Percentiles rank a stretch among this genome's conserved stretches.
phyloP scores from a whole-genome alignment of 2,888 invertebrate species.

The Lasioglossum calceatum region DNA sequence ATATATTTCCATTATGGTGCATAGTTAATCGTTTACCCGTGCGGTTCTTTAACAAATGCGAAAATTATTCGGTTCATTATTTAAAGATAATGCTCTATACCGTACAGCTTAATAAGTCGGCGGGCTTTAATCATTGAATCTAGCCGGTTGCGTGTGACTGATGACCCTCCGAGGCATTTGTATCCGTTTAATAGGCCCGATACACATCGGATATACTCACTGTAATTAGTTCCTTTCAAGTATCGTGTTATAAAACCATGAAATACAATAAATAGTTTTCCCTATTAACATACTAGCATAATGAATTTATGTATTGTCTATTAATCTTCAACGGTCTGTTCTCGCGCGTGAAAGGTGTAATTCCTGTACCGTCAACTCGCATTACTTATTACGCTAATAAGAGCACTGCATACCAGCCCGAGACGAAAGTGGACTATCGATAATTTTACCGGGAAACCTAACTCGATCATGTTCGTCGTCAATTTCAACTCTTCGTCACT shows the following conservation, averaged over 20 bases:
- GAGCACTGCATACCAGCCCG: background rate
- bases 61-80: conserved; percentile 24
- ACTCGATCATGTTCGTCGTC: background rate
- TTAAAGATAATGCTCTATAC: background rate
- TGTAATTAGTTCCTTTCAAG: conserved; percentile 13
- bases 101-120: conserved; percentile 6
- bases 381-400: background rate
- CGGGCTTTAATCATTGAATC: conserved; percentile 14
- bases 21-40: background rate
- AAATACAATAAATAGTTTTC: conserved; percentile 11
- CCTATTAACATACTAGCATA: background rate
- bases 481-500: background rate
- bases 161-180: conserved; percentile 15
- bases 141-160: conserved; percentile 16
- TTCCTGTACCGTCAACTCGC: background rate
- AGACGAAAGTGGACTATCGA: background rate
- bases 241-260: conserved; percentile 8
- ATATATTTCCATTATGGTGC: background rate
- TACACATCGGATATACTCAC: background rate
- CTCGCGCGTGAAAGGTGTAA: background rate
- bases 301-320: background rate
- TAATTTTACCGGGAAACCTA: background rate
- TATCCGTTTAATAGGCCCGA: conserved; percentile 9
- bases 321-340: background rate
- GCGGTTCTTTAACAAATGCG: conserved; percentile 15